Percentiles rank a stretch among this genome's conserved stretches.
phyloP scores from a whole-genome alignment of 2,113 vertebrate genomes.

The Petromus typicus region DNA sequence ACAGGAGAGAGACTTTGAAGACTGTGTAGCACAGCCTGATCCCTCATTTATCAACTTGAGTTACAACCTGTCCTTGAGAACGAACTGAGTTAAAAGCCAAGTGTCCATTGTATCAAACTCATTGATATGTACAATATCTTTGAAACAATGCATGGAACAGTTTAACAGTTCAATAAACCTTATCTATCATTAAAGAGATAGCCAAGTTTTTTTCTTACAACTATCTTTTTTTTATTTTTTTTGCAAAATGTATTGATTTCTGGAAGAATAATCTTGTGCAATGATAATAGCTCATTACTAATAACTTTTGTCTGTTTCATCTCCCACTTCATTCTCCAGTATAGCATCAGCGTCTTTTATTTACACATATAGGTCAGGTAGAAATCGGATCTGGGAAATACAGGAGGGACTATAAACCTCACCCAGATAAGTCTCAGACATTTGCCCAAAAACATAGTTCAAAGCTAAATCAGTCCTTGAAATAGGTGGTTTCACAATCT shows the following conservation, averaged over 20 bases:
- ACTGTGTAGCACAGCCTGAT: no score
- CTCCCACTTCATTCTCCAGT: neutral
- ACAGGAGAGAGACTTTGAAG: no score
- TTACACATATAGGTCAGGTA: neutral
- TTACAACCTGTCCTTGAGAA: no score
- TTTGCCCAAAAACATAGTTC: neutral
- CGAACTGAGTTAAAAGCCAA: no score
- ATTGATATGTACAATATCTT: neutral
- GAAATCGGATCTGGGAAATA: slow-evolving; percentile 19
- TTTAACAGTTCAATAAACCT: neutral
- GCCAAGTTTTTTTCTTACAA: slow-evolving; percentile 25
- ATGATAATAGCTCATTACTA: neutral
- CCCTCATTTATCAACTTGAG: no score
- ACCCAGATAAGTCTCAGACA: neutral
- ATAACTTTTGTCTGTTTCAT: neutral
- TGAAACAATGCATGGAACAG: neutral
- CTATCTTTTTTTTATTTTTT: neutral
- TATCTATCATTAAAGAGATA: neutral
- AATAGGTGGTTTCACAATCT: neutral
- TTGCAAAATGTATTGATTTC: slow-evolving; percentile 1
- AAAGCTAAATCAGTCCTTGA: neutral
- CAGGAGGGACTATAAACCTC: neutral
- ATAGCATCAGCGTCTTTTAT: neutral
- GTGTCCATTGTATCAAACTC: neutral
- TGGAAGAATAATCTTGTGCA: neutral